A percentile compares a stretch with the other conserved stretches of the same genome.
These are phyloP conservation scores for Vombatus ursinus DNA, from an alignment of 2,113 vertebrate genomes.

Conservation along the genomic window DNA sequence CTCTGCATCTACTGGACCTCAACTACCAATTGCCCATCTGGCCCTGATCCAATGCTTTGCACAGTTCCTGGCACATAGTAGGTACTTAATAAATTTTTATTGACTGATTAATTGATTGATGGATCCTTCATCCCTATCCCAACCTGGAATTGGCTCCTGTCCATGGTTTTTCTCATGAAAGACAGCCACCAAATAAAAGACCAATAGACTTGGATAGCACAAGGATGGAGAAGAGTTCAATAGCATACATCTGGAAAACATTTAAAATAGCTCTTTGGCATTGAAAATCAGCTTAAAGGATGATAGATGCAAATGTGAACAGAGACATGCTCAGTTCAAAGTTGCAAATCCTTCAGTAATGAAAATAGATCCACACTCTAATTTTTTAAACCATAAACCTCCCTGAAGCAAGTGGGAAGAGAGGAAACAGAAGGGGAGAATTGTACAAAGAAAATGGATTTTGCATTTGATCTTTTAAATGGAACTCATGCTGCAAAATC, in stretches of 20 bases:
- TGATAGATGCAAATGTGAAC: constrained; percentile 81
- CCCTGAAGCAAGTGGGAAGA: constrained; percentile 80
- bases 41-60: constrained; percentile 23
- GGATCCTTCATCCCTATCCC: neutral
- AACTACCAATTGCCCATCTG: neutral
- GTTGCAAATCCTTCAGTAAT: constrained; percentile 80
- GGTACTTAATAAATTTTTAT: neutral
- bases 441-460: constrained; percentile 74
- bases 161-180: constrained; percentile 60
- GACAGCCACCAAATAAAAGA: constrained; percentile 59
- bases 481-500: constrained; percentile 17
- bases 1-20: neutral
- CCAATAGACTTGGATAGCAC: constrained; percentile 58
- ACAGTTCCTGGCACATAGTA: neutral
- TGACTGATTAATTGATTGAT: neutral
- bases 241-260: constrained; percentile 77
- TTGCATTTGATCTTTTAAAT: constrained; percentile 77
- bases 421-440: constrained; percentile 76
- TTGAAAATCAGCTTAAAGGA: constrained; percentile 83
- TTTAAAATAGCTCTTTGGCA: constrained; percentile 80
- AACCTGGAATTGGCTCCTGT: neutral
- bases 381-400: constrained; percentile 78
- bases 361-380: constrained; percentile 79
- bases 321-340: constrained; percentile 75
- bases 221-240: constrained; percentile 76